Evolutionary conservation across 2,888 invertebrate species (phyloP), one percentile per base, ranked within the genome.

Genomic region (Hirtodrosophila histrioides): DNA sequence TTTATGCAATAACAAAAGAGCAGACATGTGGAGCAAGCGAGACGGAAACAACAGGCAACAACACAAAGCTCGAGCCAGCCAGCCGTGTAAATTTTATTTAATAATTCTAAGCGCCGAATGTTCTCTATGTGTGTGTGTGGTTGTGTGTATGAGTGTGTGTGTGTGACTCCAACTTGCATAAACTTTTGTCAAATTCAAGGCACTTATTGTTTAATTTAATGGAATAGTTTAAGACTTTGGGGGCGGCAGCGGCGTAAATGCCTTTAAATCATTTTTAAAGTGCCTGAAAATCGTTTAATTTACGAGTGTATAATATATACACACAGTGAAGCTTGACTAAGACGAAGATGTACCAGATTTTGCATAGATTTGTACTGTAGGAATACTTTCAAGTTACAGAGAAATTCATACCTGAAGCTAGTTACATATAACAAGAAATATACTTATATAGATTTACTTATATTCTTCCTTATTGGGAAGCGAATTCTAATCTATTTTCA

Each of bases 181-280:
- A 82, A 86, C 62, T 73, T 78, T 78, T 57, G 63, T 60, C 75
- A 82, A 67, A 72, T 67, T 67, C 57, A 66, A 85, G 73, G 73
- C 82, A 73, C 60, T 86, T 75, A 67, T 80, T 81, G 82, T 72
- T 81, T 78, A 78, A 78, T 87, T 82, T 67, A 75, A 82, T 78
- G 75, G 68, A 69, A 67, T 64, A 80, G 82, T 68, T 68, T 69
- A 53, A 64, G 61, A 60, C 55, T 69, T 61, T 61, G 27, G 41
- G 45, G 44, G 23, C 39, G 48, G 11, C 39, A 33, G 29, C 41
- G 44, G 33, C 27, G 36, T 43, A 57, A 67, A 68, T 54, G 67
- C 45, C 72, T 78, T 85, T 85, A 81, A 87, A 87, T 87, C 70
- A 81, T 75, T 72, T 69, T 81, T 75, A 60, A 82, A 85, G 69